These are phyloP conservation scores for Pseudachorutes palmiensis DNA, from an alignment of 1,140 invertebrate species.

Conservation along the genomic window DNA sequence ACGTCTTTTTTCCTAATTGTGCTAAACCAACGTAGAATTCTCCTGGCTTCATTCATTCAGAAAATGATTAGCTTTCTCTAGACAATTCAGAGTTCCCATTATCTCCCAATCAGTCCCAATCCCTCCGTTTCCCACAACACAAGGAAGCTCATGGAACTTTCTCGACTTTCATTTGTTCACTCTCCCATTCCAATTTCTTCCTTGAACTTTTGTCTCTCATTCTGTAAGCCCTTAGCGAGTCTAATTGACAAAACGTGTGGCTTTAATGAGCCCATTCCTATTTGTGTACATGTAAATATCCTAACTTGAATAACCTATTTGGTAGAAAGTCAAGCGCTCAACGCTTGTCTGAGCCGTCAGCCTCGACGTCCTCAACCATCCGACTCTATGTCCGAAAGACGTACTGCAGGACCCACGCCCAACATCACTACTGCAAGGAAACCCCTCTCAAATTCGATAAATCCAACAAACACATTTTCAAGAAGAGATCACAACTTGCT, in stretches of 20 bases:
- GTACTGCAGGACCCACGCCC: background rate
- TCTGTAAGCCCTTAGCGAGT: no score
- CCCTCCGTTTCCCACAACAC: no score
- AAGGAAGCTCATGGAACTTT: no score
- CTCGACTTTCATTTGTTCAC: no score
- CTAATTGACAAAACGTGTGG: no score
- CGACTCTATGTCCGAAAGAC: constrained; percentile 16
- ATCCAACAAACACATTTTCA: constrained; percentile 26
- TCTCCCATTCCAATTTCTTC: no score
- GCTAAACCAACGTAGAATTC: background rate
- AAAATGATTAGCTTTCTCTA: background rate
- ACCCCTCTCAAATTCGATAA: constrained; percentile 20
- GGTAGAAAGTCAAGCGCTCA: constrained; percentile 27
- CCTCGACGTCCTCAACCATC: constrained; percentile 28
- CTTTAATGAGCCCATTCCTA: background rate
- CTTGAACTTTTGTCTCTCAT: no score
- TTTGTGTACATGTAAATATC: background rate
- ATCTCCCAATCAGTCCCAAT: no score
- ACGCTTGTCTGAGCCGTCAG: constrained; percentile 28
- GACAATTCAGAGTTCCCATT: background rate
- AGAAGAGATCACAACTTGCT: constrained; percentile 13
- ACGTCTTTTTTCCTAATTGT: background rate
- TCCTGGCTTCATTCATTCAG: background rate
- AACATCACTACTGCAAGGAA: background rate
- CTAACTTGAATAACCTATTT: constrained; percentile 16